phyloP scores from a whole-genome alignment of 2,888 invertebrate genomes.

The Cordilura impudica region DNA sequence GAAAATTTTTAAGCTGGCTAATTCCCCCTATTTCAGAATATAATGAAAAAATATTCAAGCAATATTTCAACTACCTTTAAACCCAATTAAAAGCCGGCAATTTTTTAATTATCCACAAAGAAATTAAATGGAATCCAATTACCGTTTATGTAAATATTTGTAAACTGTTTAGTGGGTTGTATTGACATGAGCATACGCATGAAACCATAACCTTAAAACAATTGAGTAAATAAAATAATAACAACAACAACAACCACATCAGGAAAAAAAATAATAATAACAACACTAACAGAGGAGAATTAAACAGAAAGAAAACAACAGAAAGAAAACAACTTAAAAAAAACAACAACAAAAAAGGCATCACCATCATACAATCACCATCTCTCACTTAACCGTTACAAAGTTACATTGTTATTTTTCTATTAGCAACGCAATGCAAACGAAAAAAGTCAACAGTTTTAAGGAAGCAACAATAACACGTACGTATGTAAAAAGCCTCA shows the following conservation, averaged over 20 bases:
- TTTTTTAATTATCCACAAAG: not conserved
- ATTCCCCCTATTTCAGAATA: no score
- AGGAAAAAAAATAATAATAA: not conserved
- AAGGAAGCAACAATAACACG: constrained; percentile 16
- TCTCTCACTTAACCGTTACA: constrained; percentile 60
- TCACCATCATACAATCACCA: constrained; percentile 51
- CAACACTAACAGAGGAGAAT: not conserved
- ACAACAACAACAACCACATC: constrained; percentile 4
- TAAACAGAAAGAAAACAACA: not conserved
- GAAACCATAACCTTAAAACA: constrained; percentile 61
- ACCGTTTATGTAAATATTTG: no score
- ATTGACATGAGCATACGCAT: constrained; percentile 59
- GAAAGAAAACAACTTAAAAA: not conserved
- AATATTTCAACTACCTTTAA: no score
- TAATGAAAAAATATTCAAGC: no score
- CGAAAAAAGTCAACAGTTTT: constrained; percentile 59
- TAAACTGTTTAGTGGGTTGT: constrained; percentile 19
- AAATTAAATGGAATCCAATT: no score
- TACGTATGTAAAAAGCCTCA: constrained; percentile 16
- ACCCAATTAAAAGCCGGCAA: no score
- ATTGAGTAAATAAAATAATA: constrained; percentile 51
- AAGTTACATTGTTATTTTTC: constrained; percentile 61
- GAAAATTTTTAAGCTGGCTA: no score
- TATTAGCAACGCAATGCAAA: constrained; percentile 62
- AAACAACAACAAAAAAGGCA: constrained; percentile 10